A percentile compares a stretch with the other conserved stretches of the same genome.
These are phyloP conservation scores for Trachemys scripta DNA, from an alignment of 2,113 vertebrate species.

Conservation along the genomic window DNA sequence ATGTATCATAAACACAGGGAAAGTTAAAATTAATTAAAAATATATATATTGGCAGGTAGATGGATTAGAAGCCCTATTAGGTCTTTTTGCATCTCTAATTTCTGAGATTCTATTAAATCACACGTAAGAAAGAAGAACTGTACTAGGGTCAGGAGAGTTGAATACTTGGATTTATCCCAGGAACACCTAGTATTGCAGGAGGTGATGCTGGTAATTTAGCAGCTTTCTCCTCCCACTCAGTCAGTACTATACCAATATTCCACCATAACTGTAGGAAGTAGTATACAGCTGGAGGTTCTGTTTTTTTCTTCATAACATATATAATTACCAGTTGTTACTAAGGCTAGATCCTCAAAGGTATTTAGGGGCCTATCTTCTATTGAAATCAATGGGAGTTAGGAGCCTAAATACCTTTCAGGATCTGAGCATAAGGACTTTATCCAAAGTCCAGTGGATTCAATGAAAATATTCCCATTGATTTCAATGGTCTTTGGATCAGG, in stretches of 20 bases:
- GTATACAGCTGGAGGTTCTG: neutral
- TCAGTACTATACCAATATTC: neutral
- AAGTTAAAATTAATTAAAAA: neutral
- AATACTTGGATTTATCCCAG: neutral
- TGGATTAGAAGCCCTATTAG: neutral
- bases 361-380: too few relatives aligned
- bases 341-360: too few relatives aligned
- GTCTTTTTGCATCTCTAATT: neutral
- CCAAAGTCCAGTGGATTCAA: neutral
- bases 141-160: neutral
- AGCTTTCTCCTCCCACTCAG: neutral
- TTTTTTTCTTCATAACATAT: neutral
- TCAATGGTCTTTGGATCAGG: neutral
- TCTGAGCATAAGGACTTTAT: too few relatives aligned
- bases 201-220: neutral
- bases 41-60: neutral
- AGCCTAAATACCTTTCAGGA: too few relatives aligned
- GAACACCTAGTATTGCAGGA: neutral
- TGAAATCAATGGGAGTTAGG: too few relatives aligned
- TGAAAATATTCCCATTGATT: neutral
- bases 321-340: neutral
- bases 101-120: neutral
- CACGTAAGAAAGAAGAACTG: neutral
- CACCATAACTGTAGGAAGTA: neutral
- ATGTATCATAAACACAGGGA: neutral